Base-by-base conservation (phyloP, 2,113 vertebrate species). In the Neotoma lepida region DNA sequence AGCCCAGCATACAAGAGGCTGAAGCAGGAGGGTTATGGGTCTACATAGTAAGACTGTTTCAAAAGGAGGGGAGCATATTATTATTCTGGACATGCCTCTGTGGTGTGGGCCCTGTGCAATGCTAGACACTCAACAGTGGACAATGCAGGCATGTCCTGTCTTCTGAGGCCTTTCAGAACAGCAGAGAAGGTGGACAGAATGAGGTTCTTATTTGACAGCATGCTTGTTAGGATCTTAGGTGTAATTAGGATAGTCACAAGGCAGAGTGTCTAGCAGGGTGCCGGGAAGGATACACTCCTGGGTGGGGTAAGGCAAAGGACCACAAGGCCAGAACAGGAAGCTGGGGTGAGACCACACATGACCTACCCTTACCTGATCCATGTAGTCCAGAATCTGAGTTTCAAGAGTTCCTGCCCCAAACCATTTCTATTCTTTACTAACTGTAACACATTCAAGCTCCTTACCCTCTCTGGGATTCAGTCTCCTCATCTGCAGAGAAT, bases 71-170 rank as follows among this genome's bases (percentile, higher is more conserved):
- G 13, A 46, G 13, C 26, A 28, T 26, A 51, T 30, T 78, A 49
- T 30, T 51, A 26, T 28, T 66, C 44, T 66, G 41, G 73, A 49
- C 6, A 70, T 3, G 17, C 4, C 41, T 54, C 33, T 22, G 9
- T 1, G 39, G 24, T 10, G 39, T 22, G 33, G 1, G 54, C 41
- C 44, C 6, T 0, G 0, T 39, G 15, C 3, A 49, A 39, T 26
- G 0, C 35, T 51, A 28, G 77, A 44, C 18, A 51, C 20, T 81
- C 71, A 71, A 49, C 15, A 17, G 80, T 5, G 24, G 28, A 4
- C 44, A 88, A 54, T 66, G 82, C 13, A 24, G 4, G 46, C 2
- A 7, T n/a, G 44, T 71, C 46, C 54, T 30, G 22, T 49, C 90
- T 39, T n/a, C 82, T 44, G 63, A 87, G 63, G 77, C 9, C 66